phyloP scores from a whole-genome alignment of 2,113 vertebrate genomes.

The Macquaria ambigua region DNA sequence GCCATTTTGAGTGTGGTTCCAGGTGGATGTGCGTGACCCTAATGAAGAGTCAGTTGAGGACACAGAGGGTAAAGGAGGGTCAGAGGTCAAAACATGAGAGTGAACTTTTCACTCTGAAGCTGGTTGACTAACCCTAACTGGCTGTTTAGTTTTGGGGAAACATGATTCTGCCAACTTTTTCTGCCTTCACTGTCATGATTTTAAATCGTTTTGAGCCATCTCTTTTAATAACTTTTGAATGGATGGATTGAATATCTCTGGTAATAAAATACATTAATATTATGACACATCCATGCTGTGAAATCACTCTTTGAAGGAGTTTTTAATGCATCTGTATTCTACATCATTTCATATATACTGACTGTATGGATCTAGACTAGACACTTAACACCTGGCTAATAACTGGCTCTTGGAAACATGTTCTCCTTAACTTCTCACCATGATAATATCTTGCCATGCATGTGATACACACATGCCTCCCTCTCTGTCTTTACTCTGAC shows the following conservation, averaged over 20 bases:
- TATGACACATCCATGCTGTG: background rate
- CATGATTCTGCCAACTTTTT: background rate
- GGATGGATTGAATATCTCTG: background rate
- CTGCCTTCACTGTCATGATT: background rate
- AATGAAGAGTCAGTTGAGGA: conserved; percentile 9
- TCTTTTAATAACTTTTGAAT: background rate
- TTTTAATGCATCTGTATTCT: background rate
- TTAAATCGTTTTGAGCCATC: background rate
- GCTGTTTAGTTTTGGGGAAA: background rate
- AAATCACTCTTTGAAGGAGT: conserved; percentile 3
- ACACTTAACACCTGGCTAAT: conserved; percentile 5
- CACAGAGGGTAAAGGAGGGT: conserved; percentile 1
- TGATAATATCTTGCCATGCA: conserved; percentile 14
- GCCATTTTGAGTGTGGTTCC: background rate
- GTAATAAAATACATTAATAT: background rate
- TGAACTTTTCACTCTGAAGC: conserved; percentile 24
- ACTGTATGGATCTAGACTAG: background rate
- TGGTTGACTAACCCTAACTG: background rate
- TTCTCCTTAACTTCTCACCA: conserved; percentile 27
- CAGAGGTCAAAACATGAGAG: conserved; percentile 12
- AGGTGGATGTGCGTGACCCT: conserved; percentile 19
- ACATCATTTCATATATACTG: background rate
- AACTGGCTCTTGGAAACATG: conserved; percentile 26
- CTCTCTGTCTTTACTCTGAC: conserved; percentile 19
- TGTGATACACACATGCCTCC: conserved; percentile 18